Evolutionary conservation across 1,140 invertebrate genomes (phyloP).

Genomic region (Pinna nobilis): DNA sequence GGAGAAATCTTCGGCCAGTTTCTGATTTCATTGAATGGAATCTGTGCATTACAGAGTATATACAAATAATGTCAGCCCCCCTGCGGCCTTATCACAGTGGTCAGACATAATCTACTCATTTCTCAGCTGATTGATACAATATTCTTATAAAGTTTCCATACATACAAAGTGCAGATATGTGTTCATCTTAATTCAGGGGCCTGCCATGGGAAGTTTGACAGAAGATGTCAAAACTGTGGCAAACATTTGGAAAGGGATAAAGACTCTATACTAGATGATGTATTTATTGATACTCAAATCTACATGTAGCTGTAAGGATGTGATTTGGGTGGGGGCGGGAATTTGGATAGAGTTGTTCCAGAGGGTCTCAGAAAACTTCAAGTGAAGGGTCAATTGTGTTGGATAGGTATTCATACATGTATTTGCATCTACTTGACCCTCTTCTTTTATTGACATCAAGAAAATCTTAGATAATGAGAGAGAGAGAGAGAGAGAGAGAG

Average conservation of each 20-base stretch:
- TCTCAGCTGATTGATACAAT: slow-evolving; percentile 12
- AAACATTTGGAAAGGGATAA: not conserved
- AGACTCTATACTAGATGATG: not conserved
- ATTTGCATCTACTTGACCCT: no score
- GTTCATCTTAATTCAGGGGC: slow-evolving; percentile 20
- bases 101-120: not conserved
- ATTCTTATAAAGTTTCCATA: slow-evolving; percentile 27
- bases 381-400: not conserved
- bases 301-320: not conserved
- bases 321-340: not conserved
- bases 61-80: slow-evolving; percentile 7
- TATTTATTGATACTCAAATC: not conserved
- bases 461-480: no score
- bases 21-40: slow-evolving; percentile 28
- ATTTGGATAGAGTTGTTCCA: not conserved
- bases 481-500: no score
- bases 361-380: not conserved
- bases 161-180: slow-evolving; percentile 10
- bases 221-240: not conserved
- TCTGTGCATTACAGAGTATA: slow-evolving; percentile 15
- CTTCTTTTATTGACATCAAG: no score
- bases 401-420: no score
- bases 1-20: slow-evolving; percentile 18
- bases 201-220: not conserved
- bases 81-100: not conserved